phyloP scores from a whole-genome alignment of 1,140 invertebrate species.

The Acyrthosiphon pisum region DNA sequence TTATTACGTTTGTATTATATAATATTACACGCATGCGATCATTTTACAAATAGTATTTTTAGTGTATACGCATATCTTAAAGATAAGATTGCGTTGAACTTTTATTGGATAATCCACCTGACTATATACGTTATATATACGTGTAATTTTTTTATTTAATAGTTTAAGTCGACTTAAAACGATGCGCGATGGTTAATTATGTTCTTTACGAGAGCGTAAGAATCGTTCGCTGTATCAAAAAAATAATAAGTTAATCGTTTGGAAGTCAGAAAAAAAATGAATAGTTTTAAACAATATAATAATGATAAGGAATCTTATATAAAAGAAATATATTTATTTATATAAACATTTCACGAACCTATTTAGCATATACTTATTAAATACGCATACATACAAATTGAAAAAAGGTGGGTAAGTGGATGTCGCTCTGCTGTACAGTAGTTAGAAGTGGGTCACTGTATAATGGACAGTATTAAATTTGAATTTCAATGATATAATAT shows the following conservation, averaged over 20 bases:
- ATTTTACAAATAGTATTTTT: no score
- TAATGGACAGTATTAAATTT: no score
- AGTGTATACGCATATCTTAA: not conserved
- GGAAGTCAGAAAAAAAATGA: not conserved
- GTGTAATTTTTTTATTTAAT: not conserved
- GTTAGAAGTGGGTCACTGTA: no score
- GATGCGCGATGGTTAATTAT: not conserved
- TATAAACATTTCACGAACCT: no score
- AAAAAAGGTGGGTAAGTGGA: no score
- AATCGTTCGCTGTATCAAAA: not conserved
- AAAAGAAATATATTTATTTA: no score
- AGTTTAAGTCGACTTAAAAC: not conserved
- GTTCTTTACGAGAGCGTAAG: not conserved
- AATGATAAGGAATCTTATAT: not conserved
- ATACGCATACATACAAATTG: not conserved
- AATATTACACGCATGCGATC: not conserved
- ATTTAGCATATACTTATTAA: not conserved
- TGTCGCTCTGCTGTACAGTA: no score
- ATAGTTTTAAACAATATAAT: not conserved
- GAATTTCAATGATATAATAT: no score
- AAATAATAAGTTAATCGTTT: not conserved
- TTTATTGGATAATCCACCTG: not conserved
- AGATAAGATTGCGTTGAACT: not conserved
- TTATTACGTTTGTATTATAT: not conserved
- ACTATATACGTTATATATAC: not conserved